Percentiles rank a stretch among this genome's conserved stretches.
Conservation (phyloP, 1,140 invertebrate species). For the Drosophila nebulosa region DNA sequence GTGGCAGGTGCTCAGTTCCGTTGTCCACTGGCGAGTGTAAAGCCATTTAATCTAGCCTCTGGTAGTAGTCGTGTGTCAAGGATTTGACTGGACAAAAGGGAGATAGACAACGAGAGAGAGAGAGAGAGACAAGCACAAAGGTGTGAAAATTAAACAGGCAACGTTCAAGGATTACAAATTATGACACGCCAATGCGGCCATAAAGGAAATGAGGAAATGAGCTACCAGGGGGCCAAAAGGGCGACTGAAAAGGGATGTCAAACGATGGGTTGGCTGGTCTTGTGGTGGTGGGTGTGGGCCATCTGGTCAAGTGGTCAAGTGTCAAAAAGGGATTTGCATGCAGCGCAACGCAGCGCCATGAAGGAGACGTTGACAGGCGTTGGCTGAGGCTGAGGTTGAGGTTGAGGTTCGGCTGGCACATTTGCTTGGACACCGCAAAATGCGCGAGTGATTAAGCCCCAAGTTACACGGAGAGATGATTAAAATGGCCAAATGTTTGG, state of each 20-base stretch:
- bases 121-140: constrained; percentile 48
- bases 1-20: background rate
- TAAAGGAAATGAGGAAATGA: constrained; percentile 71
- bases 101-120: background rate
- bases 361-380: background rate
- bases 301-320: constrained; percentile 70
- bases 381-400: constrained; percentile 18
- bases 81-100: constrained; percentile 28
- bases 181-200: constrained; percentile 62
- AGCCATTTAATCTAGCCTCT: constrained; percentile 44
- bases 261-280: background rate
- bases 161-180: constrained; percentile 75
- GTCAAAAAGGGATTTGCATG: constrained; percentile 76
- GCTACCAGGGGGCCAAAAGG: background rate
- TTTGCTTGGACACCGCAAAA: constrained; percentile 65
- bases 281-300: constrained; percentile 6
- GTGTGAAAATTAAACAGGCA: constrained; percentile 77
- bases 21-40: constrained; percentile 3
- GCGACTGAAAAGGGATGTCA: too few relatives aligned
- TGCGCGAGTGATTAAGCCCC: constrained; percentile 43
- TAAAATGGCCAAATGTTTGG: constrained; percentile 45
- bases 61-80: constrained; percentile 49
- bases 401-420: constrained; percentile 26
- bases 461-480: constrained; percentile 29
- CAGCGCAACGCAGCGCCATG: constrained; percentile 28